Evolutionary conservation across 2,888 invertebrate species (phyloP), one percentile per base, ranked within the genome.

Genomic region (Incurvaria masculella): DNA sequence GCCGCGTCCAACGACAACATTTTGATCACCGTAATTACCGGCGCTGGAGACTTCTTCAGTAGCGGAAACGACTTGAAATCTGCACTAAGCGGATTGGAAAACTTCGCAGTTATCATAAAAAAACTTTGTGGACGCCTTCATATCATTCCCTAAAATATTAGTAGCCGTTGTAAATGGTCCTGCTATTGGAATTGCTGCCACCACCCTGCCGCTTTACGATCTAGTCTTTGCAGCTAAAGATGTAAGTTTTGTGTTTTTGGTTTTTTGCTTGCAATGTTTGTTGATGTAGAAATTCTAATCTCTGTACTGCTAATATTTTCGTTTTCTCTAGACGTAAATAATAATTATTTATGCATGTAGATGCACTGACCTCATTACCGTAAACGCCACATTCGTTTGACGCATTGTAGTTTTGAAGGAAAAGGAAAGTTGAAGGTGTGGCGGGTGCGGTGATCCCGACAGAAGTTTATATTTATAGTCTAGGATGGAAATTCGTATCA

Each of bases 111-210:
- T 0, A 55, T 53, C 17, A 56, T 79, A n/a, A 49, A 85, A 84
- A 57, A 72, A 82, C 5, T 89, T 89, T 70, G 81, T 95, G 2
- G 75, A 81, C 50, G 80, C 90, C 0, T 87, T 94, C 56, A 91
- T 96, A 53, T 84, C 86, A 55, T 95, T 92, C 66, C 91, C 93
- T 0, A 99, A 98, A 70, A 72, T 95, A 26, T 65, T 98, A 41
- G 81, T 97, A 53, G 91, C 89, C 14, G 73, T 96, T 49, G 87
- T 97, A 0, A 97, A 98, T 80, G 98, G 98, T 2, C 96, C 96
- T 41, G 94, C 95, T 14, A 85, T 97, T 56, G 98, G 98, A 21
- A 87, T 98, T 56, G 88, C 88, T 40, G 88, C 88, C 2, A 97
- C 97, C 0, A 86, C 89, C 8, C 74, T 94, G 45, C 88, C 87